A percentile compares a stretch with the other conserved stretches of the same genome.
These are phyloP conservation scores for Propithecus perrieri DNA, from an alignment of 2,797 vertebrate genomes.

Conservation along the genomic window DNA sequence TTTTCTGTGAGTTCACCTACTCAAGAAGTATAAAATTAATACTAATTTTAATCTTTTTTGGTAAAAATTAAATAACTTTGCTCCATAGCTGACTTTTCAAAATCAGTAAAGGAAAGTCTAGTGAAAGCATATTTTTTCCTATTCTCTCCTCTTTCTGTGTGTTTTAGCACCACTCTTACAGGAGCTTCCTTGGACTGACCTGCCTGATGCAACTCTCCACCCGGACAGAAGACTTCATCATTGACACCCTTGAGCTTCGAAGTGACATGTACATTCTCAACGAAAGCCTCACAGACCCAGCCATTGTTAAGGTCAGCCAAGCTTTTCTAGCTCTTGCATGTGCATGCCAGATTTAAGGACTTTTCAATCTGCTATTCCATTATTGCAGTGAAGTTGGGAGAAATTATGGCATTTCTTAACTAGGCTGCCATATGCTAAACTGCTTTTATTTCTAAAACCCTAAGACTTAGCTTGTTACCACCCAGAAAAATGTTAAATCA, in stretches of 20 bases:
- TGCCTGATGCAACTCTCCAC: constrained; percentile 98
- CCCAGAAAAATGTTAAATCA: background rate
- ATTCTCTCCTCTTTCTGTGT: accelerated
- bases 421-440: background rate
- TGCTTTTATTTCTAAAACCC: background rate
- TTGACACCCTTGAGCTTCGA: constrained; percentile 94
- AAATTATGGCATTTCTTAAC: background rate
- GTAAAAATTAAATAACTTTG: background rate
- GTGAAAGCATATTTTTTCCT: background rate
- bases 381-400: background rate
- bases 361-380: background rate
- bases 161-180: constrained; percentile 96
- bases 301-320: constrained; percentile 93
- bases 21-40: background rate
- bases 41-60: background rate
- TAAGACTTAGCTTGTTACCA: background rate
- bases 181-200: constrained; percentile 96
- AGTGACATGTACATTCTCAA: constrained; percentile 95
- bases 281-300: constrained; percentile 94
- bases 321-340: background rate
- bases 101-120: background rate
- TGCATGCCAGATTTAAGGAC: background rate
- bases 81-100: background rate
- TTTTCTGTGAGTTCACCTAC: background rate
- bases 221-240: constrained; percentile 94